Percentiles rank a stretch among this genome's conserved stretches.
These are phyloP conservation scores for Protosalanx chinensis DNA, from an alignment of 2,797 vertebrate species.

Conservation along the genomic window DNA sequence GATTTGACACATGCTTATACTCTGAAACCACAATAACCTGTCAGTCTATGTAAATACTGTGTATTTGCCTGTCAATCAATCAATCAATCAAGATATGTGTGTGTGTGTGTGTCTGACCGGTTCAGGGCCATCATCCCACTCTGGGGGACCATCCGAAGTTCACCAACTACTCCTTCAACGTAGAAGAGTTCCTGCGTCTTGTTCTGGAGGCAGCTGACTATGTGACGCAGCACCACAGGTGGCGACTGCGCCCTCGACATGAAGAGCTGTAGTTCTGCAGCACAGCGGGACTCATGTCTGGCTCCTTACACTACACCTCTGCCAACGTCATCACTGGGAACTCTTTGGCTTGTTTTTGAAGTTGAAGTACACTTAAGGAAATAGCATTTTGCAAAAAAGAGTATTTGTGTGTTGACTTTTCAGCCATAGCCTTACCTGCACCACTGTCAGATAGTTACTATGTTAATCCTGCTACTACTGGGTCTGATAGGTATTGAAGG, in stretches of 20 bases:
- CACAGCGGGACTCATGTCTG: slow-evolving; percentile 2
- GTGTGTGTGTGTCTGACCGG: neutral
- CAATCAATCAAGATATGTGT: neutral
- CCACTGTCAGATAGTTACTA: too few relatives aligned
- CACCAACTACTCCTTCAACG: slow-evolving; percentile 95
- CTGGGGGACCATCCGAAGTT: slow-evolving; percentile 96
- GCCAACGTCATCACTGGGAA: neutral
- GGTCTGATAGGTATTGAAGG: neutral
- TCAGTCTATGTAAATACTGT: neutral
- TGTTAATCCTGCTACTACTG: too few relatives aligned
- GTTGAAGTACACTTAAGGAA: too few relatives aligned
- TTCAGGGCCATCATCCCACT: slow-evolving; percentile 94
- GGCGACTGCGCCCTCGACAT: slow-evolving; percentile 69
- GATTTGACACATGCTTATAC: slow-evolving; percentile 7
- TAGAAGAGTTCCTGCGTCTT: slow-evolving; percentile 89
- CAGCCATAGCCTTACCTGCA: too few relatives aligned
- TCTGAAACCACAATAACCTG: neutral
- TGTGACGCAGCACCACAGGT: slow-evolving; percentile 81
- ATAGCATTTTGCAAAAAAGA: too few relatives aligned
- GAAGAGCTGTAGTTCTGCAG: slow-evolving; percentile 80
- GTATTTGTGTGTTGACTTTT: too few relatives aligned
- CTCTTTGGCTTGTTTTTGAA: too few relatives aligned
- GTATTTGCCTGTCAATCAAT: neutral
- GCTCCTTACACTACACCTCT: neutral
- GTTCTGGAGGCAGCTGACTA: slow-evolving; percentile 83